Base-by-base conservation (phyloP, 37 sponge, comb jelly and placozoan species). In the Lycopodina hypogea region DNA sequence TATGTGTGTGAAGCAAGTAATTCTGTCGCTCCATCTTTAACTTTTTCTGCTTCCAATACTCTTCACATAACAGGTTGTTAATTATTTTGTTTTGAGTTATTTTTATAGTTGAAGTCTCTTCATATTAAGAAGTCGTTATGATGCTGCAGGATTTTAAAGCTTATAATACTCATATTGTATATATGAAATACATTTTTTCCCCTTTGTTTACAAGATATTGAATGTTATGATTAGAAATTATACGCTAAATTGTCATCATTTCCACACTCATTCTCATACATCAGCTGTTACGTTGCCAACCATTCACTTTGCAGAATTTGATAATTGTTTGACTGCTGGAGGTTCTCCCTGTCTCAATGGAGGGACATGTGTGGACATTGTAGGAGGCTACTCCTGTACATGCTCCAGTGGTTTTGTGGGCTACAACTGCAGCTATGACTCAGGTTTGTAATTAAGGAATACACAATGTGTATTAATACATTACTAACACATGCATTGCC, bases 341-440 rank as follows among this genome's bases (percentile, higher is more conserved):
- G 29, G n/a, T 35, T 53, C 67, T 33, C 83, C 83, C 19, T 83
- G 84, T 69, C 77, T 58, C 8, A 66, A 83, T 69, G 84, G 84
- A 56, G 79, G 56, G 33, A 42, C 32, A 3, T 78, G 79, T 68
- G 32, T 33, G 7, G 79, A 78, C 33, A 29, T 42, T 34, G 35
- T 68, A 21, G 56, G 56, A 23, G 56, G 79, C 19, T 78, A 68
- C 32, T 6, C 12, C 28, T 78, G 79, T 36, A 33, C 2, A 6
- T 78, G 79, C 38, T 26, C 53, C 19, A 22, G 8, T n/a, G 37
- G 7, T 1, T 77, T 62, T 50, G 42, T 40, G 22, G 77, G 77
- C 29, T 34, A 23, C 19, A 56, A 23, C 12, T 41, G 22, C 21
- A 73, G 53, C 30, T 71, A 71, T n/a, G 24, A 60, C 48, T 9